Evolutionary conservation across 2,113 vertebrate species (phyloP), one percentile per base, ranked within the genome.

Genomic region (Lampris megalopsis): DNA sequence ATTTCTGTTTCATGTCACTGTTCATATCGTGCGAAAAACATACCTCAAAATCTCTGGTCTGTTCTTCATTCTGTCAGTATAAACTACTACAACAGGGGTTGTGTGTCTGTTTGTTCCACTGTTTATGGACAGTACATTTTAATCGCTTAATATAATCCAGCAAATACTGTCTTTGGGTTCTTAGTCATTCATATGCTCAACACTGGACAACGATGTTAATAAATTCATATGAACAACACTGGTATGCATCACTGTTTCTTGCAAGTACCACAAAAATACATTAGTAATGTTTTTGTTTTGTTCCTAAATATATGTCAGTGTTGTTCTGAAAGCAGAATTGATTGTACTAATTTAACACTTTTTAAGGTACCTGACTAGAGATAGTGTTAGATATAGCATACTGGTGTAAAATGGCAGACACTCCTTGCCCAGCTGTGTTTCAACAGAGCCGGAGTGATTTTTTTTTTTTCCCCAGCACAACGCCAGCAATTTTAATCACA

Each of bases 181-280:
- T 56, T 63, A 11, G 42, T 52, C 48, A 71, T 67, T 75, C 43
- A 63, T 68, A 58, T 69, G 68, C 70, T 82, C 84, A 86, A 64
- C 53, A 84, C 63, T 81, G 48, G 58, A 68, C 79, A 77, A 65
- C 9, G 38, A 59, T 82, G 50, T 82, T 53, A 91, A 86, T 85
- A 89, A 87, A 84, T 68, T 56, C 60, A 35, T 68, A 49, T 77
- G 63, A 80, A 74, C 42, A 45, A n/a, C 24, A 24, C 3, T 63
- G 9, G 38, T n/a, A 50, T 69, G n/a, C 4, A 43, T 9, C 72
- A 13, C 53, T 68, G 75, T 61, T 11, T 43, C 1, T 6, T 40
- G 10, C 50, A 13, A 53, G 5, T n/a, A 7, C 43, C 7, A 45
- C 4, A 45, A 45, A 45, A 5, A 45, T 45, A 45, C 7, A 45